phyloP scores from a whole-genome alignment of 2,113 vertebrate species.

The Fregetta grallaria region DNA sequence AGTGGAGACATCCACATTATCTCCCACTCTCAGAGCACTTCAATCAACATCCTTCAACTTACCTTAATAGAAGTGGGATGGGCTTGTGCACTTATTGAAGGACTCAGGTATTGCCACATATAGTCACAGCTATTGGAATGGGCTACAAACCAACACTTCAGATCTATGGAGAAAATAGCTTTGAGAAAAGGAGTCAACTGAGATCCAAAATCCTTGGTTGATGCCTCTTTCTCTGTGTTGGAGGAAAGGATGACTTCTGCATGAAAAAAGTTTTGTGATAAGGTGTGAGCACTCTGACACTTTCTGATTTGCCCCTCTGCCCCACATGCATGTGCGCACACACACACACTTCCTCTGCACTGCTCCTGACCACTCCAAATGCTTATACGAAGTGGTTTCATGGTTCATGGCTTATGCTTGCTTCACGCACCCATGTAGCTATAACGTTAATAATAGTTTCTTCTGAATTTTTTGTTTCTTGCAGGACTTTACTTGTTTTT shows the following conservation, averaged over 20 bases:
- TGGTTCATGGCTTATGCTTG: background rate
- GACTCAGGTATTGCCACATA: background rate
- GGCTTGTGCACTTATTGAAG: background rate
- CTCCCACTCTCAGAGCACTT: background rate
- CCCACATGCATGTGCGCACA: rapidly evolving
- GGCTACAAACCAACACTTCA: background rate
- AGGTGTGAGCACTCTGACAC: background rate
- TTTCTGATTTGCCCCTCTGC: background rate
- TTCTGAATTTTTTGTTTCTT: background rate
- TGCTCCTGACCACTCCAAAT: background rate
- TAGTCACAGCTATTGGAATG: background rate
- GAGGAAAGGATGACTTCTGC: background rate
- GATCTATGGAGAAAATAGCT: background rate
- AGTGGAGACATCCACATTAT: background rate
- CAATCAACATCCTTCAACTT: background rate
- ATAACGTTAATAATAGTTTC: background rate
- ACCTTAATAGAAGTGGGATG: background rate
- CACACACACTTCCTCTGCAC: too few relatives aligned
- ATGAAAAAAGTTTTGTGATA: background rate
- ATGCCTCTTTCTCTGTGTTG: background rate
- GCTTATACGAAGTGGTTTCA: background rate
- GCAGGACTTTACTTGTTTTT: background rate
- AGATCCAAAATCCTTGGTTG: background rate
- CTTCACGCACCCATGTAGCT: background rate
- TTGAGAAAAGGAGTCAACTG: background rate